Conservation (phyloP, 2,888 invertebrate genomes). For the Pocota personata region DNA sequence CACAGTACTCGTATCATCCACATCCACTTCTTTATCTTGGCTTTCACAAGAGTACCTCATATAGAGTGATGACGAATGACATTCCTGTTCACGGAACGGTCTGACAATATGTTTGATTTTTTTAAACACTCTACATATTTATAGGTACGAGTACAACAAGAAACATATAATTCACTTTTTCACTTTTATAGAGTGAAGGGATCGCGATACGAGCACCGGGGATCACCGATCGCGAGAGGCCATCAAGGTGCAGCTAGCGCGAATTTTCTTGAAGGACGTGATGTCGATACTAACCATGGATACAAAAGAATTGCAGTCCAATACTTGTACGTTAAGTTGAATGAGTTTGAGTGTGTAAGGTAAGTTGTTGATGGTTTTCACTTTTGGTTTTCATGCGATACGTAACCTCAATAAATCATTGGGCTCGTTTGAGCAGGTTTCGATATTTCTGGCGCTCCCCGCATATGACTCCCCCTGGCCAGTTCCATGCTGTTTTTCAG, state of each 20-base stretch:
- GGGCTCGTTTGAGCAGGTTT: constrained; percentile 18
- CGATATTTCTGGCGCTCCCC: constrained; percentile 1
- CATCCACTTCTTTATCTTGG: constrained; percentile 22
- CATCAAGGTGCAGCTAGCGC: constrained; percentile 64
- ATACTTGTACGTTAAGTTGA: neutral
- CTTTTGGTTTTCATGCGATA: constrained; percentile 67
- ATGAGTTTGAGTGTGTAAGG: neutral
- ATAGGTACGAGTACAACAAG: neutral
- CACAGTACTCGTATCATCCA: too few species aligned
- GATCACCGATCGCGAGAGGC: constrained; percentile 52
- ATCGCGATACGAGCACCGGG: neutral
- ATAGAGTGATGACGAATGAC: constrained; percentile 21
- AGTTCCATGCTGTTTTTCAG: neutral
- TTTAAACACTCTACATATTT: neutral
- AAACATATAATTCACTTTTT: neutral
- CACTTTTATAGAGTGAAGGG: constrained; percentile 47
- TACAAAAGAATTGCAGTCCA: constrained; percentile 30
- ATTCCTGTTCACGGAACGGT: constrained; percentile 23
- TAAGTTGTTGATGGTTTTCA: constrained; percentile 63
- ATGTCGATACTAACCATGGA: constrained; percentile 41
- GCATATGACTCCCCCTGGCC: neutral
- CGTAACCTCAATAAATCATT: constrained; percentile 66
- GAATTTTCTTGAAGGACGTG: constrained; percentile 71
- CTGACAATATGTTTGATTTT: constrained; percentile 33
- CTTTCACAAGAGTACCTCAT: constrained; percentile 29